Base-by-base conservation (phyloP, 1,140 invertebrate species). In the Calliopsis andreniformis region DNA sequence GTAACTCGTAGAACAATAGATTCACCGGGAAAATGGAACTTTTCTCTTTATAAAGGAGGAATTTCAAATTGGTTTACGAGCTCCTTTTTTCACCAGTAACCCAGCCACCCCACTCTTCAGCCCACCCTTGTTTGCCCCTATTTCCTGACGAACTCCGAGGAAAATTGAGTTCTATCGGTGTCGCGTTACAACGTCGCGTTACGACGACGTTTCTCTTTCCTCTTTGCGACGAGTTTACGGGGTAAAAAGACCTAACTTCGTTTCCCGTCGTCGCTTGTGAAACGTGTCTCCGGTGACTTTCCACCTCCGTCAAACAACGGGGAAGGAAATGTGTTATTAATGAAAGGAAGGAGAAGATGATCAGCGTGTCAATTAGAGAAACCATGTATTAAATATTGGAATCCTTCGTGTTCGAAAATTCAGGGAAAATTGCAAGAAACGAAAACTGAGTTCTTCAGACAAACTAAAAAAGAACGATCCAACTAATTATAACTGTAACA, bases 31-130 rank as follows among this genome's bases (percentile, higher is more conserved):
- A 58, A 43, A 43, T 18, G 67, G 39, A 47, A 45, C 20, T 70
- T 47, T 32, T 25, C 39, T 25, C 20, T 30, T 39, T 47, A 25
- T 47, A 70, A 32, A 61, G 35, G 30, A 70, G 42, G 64, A 76
- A 76, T 76, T 76, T 76, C n/a, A 68, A 68, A 75, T 75, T 75
- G 67, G 55, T 70, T 70, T 70, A 70, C 67, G 39, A 32, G 67
- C 28, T 58, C 12, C 35, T 18, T 25, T 30, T 32, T 30, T 20
- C 61, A 1, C 45, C 5, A 3, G 10, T n/a, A 3, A 18, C n/a
- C 43, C n/a, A n/a, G n/a, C 16, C 16, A 4, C 16, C 14, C 2
- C 25, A 25, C 25, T 56, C 30, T 55, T 55, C 30, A 25, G 25
- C 28, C 2, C 18, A 7, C 32, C 4, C 42, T 47, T 70, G 67